Evolutionary conservation across 2,797 vertebrate genomes (phyloP).

Genomic region (Xenentodon cancila): DNA sequence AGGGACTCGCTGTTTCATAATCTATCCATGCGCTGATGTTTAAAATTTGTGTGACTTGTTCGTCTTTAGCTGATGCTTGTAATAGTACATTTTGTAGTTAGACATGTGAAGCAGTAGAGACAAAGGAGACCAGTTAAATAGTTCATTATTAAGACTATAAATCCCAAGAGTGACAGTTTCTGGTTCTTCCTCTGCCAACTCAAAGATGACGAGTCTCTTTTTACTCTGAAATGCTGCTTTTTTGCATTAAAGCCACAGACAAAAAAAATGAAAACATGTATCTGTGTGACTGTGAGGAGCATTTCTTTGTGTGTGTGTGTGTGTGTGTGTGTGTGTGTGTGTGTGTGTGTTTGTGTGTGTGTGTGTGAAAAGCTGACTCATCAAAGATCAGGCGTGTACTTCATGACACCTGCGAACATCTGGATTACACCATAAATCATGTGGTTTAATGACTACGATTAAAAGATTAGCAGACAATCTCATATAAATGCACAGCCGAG

Average conservation of each 20-base stretch:
- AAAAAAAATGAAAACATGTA: not conserved
- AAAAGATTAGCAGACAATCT: slow-evolving; percentile 49
- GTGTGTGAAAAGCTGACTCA: slow-evolving; percentile 31
- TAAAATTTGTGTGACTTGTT: too few relatives aligned
- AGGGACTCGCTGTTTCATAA: too few relatives aligned
- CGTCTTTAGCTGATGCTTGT: too few relatives aligned
- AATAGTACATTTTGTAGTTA: too few relatives aligned
- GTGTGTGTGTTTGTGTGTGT: too few relatives aligned
- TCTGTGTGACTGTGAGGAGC: not conserved
- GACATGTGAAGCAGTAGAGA: too few relatives aligned
- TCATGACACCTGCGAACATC: slow-evolving; percentile 21
- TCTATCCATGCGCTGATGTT: too few relatives aligned
- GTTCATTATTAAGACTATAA: too few relatives aligned
- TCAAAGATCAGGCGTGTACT: slow-evolving; percentile 13
- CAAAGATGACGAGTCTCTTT: not conserved
- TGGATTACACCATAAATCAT: slow-evolving; percentile 23
- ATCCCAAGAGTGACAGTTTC: too few relatives aligned
- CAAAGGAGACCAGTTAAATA: too few relatives aligned
- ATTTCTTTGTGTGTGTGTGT: not conserved
- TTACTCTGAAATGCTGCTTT: not conserved
- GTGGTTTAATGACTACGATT: slow-evolving; percentile 31
- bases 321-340: too few relatives aligned
- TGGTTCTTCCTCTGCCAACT: too few relatives aligned
- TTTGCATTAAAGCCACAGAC: not conserved
- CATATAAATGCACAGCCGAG: slow-evolving; percentile 37